Conservation (phyloP, 2,888 invertebrate species). For the Cheilosia impressa region DNA sequence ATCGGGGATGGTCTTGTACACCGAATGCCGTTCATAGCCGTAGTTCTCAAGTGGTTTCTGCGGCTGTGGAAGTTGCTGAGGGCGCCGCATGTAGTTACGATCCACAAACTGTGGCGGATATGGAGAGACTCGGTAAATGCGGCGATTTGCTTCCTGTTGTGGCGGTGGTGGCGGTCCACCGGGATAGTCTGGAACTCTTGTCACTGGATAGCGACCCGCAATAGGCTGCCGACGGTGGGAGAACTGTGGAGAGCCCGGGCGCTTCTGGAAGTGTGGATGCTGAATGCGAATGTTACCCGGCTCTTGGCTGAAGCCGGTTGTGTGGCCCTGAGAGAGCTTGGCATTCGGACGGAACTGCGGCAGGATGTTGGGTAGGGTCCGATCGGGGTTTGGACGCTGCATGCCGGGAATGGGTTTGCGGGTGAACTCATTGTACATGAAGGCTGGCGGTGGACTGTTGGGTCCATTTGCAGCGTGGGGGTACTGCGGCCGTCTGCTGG, state of each 20-base stretch:
- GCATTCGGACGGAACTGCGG: conserved; percentile 90
- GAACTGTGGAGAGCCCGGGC: conserved; percentile 80
- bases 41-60: conserved; percentile 77
- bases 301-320: conserved; percentile 80
- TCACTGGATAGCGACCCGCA: conserved; percentile 80
- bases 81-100: conserved; percentile 79
- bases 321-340: conserved; percentile 84
- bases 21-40: conserved; percentile 78
- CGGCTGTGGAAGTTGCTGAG: conserved; percentile 72
- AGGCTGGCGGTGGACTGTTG: conserved; percentile 66
- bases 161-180: conserved; percentile 76
- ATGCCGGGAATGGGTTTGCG: conserved; percentile 79
- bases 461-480: conserved; percentile 35
- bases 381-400: conserved; percentile 78
- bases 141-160: conserved; percentile 79
- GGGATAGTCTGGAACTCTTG: conserved; percentile 79
- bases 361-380: conserved; percentile 87
- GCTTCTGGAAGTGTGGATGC: conserved; percentile 77
- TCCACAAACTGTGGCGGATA: conserved; percentile 77
- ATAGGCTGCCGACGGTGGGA: conserved; percentile 80
- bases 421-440: conserved; percentile 79
- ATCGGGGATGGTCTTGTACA: conserved; percentile 76
- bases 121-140: conserved; percentile 81
- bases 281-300: conserved; percentile 81
- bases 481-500: conserved; percentile 47